Percentiles rank a stretch among this genome's conserved stretches.
Evolutionary conservation across 2,888 invertebrate genomes (phyloP).

Genomic region (Cheilosia variabilis): DNA sequence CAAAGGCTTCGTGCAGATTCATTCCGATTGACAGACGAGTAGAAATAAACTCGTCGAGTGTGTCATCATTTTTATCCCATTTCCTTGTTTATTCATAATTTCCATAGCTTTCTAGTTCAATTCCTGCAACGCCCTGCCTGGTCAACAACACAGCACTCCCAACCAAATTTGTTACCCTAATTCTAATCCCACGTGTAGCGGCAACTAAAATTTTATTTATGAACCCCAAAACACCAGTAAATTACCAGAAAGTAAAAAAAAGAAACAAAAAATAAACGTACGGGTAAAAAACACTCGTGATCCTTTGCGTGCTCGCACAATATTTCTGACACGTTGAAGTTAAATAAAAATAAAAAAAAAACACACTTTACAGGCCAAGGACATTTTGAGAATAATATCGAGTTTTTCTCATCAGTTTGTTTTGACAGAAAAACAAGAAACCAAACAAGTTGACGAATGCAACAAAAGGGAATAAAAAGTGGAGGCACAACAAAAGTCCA

Average conservation of each 20-base stretch:
- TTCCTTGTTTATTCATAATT: too few relatives aligned
- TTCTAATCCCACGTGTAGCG: slow-evolving; percentile 32
- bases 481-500: neutral
- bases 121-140: too few relatives aligned
- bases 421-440: neutral
- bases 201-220: slow-evolving; percentile 28
- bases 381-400: neutral
- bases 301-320: slow-evolving; percentile 24
- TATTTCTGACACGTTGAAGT: neutral
- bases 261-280: neutral
- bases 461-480: neutral
- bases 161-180: slow-evolving; percentile 5
- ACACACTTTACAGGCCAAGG: slow-evolving; percentile 19
- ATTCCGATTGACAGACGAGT: too few relatives aligned
- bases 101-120: too few relatives aligned
- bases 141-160: neutral
- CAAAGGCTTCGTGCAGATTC: too few relatives aligned
- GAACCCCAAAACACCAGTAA: slow-evolving; percentile 31
- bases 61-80: too few relatives aligned
- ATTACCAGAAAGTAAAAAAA: neutral
- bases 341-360: slow-evolving; percentile 6
- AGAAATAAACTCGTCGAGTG: too few relatives aligned
- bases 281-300: neutral
- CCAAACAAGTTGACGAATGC: neutral
- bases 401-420: neutral